A percentile compares a stretch with the other conserved stretches of the same genome.
These are phyloP conservation scores for Grammomys surdaster DNA, from an alignment of 2,113 vertebrate genomes.

Conservation along the genomic window DNA sequence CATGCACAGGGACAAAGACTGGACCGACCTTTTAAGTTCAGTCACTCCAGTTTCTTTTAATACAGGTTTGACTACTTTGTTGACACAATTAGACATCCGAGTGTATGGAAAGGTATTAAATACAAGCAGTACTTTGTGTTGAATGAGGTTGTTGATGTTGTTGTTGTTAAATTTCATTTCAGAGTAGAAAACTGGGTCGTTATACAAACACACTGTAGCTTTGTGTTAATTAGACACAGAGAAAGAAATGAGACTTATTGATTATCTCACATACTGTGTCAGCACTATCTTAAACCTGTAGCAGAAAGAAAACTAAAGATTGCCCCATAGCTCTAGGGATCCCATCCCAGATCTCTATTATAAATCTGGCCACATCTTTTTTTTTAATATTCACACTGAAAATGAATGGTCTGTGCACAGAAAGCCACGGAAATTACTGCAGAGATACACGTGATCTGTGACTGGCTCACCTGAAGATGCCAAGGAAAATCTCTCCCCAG, in stretches of 20 bases:
- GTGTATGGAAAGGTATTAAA: constrained; percentile 34
- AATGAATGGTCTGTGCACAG: not conserved
- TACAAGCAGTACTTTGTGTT: constrained; percentile 31
- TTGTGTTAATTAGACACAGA: constrained; percentile 50
- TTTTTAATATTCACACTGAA: constrained; percentile 11
- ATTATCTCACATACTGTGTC: constrained; percentile 20
- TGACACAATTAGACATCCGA: constrained; percentile 1
- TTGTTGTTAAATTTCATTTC: constrained; percentile 57
- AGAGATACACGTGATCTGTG: not conserved
- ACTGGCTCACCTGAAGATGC: constrained; percentile 5
- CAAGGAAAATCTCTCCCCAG: not conserved
- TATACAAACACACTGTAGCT: not conserved
- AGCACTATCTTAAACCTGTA: constrained; percentile 40
- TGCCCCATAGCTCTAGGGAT: constrained; percentile 57
- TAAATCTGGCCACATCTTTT: not conserved
- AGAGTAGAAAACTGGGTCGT: constrained; percentile 22
- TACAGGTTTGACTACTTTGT: constrained; percentile 10
- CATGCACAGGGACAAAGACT: not conserved
- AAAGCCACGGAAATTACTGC: not conserved
- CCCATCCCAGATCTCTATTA: not conserved
- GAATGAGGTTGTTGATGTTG: not conserved
- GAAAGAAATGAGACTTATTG: constrained; percentile 57
- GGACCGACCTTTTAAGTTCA: not conserved
- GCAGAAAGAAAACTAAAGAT: constrained; percentile 66
- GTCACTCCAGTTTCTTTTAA: constrained; percentile 38